Evolutionary conservation across 2,888 invertebrate species (phyloP).

Genomic region (Lochmaea capreae): DNA sequence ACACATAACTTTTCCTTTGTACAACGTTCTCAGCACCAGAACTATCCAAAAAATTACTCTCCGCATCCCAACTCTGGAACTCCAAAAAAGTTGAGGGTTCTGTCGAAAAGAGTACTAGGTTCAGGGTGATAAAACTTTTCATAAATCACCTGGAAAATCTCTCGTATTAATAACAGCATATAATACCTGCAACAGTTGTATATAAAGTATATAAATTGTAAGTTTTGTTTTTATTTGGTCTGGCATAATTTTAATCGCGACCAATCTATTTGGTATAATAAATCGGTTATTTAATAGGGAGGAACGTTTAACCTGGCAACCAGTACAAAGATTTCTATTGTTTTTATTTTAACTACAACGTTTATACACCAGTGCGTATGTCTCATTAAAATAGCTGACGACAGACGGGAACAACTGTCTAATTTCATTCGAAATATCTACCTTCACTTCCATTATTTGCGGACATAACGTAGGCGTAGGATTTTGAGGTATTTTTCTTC

Average conservation of each 20-base stretch:
- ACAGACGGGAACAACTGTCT: slow-evolving; percentile 8
- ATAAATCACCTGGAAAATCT: too few relatives aligned
- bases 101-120: too few relatives aligned
- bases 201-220: background rate
- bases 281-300: background rate
- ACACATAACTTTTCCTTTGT: too few relatives aligned
- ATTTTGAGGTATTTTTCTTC: too few relatives aligned
- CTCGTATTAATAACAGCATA: too few relatives aligned
- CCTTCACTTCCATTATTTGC: background rate
- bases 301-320: slow-evolving; percentile 15
- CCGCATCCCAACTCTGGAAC: too few relatives aligned
- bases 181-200: too few relatives aligned
- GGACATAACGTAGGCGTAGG: background rate
- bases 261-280: slow-evolving; percentile 2
- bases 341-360: background rate
- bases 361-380: background rate
- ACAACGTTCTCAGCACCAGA: too few relatives aligned
- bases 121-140: too few relatives aligned
- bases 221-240: background rate
- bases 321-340: slow-evolving; percentile 16
- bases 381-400: background rate
- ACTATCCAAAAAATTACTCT: too few relatives aligned
- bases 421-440: background rate
- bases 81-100: too few relatives aligned
- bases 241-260: background rate